These are phyloP conservation scores for Fabriciana adippe DNA, from an alignment of 2,888 invertebrate species.

Conservation along the genomic window DNA sequence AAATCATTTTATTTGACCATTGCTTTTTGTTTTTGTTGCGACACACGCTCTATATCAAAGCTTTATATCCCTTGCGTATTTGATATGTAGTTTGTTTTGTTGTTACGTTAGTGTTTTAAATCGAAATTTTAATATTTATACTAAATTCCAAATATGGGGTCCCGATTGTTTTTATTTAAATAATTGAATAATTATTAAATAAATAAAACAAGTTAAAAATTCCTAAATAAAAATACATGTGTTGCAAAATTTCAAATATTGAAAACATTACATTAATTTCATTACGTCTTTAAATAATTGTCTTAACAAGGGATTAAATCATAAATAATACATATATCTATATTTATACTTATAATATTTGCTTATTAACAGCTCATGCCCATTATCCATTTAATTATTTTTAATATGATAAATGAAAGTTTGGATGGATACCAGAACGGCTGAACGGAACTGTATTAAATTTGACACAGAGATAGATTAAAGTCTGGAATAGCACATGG, in stretches of 20 bases:
- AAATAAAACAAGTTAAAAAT: not conserved
- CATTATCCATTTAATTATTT: too few species aligned
- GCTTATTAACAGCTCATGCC: too few species aligned
- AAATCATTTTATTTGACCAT: conserved; percentile 21
- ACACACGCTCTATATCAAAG: conserved; percentile 13
- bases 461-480: too few species aligned
- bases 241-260: not conserved
- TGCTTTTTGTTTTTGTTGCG: conserved; percentile 17
- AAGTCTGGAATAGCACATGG: too few species aligned
- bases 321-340: too few species aligned
- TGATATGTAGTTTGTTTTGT: conserved; percentile 2
- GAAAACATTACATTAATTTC: too few species aligned
- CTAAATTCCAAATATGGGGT: conserved; percentile 8
- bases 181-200: not conserved
- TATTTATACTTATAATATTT: too few species aligned
- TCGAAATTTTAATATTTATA: not conserved
- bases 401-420: too few species aligned
- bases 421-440: too few species aligned
- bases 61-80: conserved; percentile 22
- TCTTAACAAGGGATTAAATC: too few species aligned
- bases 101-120: not conserved
- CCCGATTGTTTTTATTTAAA: not conserved
- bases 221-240: not conserved
- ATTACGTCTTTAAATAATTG: too few species aligned
- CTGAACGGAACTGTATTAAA: too few species aligned